Conservation (phyloP, 2,113 vertebrate genomes). For the Xiphorhynchus elegans region DNA sequence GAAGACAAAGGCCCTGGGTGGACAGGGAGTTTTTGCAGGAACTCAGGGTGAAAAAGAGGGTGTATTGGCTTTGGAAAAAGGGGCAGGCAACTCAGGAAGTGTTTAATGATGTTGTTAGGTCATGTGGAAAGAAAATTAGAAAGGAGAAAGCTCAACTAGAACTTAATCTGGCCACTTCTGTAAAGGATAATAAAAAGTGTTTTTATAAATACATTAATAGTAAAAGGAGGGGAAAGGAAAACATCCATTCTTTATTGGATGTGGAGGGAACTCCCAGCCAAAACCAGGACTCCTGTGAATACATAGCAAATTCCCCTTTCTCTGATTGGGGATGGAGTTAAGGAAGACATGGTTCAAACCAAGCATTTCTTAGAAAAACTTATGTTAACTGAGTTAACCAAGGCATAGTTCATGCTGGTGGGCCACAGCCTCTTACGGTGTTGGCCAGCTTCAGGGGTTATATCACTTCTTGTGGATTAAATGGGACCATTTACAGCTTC, state of each 20-base stretch:
- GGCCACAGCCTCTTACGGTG: too few relatives aligned
- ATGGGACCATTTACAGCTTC: background rate
- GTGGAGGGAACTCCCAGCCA: background rate
- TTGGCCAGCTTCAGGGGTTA: rapidly evolving
- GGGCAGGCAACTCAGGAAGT: background rate
- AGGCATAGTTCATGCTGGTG: background rate
- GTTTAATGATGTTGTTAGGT: background rate
- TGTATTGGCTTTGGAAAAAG: background rate
- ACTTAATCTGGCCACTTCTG: background rate
- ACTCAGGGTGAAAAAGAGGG: background rate
- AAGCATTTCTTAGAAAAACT: background rate
- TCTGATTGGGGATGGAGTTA: background rate
- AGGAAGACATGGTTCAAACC: background rate
- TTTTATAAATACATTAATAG: background rate
- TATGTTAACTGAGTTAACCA: background rate
- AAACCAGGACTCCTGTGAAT: background rate
- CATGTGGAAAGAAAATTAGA: background rate
- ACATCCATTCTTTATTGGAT: background rate
- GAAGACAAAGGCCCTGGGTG: background rate
- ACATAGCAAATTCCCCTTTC: background rate
- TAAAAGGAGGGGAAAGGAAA: background rate
- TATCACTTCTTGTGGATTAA: background rate
- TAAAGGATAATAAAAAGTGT: background rate
- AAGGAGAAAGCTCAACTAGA: background rate
- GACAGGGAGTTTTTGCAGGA: background rate